Conservation (phyloP, 92 coral and sea anemone species). For the Heteractis magnifica region DNA sequence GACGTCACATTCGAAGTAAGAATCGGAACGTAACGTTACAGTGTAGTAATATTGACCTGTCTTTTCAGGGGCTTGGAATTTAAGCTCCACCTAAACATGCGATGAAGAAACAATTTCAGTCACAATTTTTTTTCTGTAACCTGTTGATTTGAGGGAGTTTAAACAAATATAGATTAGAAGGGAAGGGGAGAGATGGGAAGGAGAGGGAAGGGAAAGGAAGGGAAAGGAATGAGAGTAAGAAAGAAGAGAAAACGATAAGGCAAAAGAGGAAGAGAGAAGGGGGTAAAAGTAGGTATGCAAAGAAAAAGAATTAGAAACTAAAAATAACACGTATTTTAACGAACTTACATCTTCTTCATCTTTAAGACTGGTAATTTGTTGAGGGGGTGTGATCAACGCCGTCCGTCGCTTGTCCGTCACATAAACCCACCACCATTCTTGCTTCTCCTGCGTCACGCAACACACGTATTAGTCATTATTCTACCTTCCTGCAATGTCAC, state of each 20-base stretch:
- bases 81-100: conserved; percentile 69
- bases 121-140: background rate
- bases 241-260: no score
- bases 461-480: background rate
- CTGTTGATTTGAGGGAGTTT: background rate
- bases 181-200: background rate
- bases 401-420: conserved; percentile 80
- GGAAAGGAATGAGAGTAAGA: background rate
- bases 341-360: conserved; percentile 82
- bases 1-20: conserved; percentile 83
- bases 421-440: conserved; percentile 99
- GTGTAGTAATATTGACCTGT: conserved; percentile 77
- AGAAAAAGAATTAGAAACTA: background rate
- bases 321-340: background rate
- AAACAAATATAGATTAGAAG: no score
- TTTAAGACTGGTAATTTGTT: conserved; percentile 71
- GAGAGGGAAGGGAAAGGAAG: no score
- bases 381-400: conserved; percentile 74
- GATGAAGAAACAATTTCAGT: background rate
- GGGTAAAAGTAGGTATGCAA: background rate
- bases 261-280: no score
- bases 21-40: conserved; percentile 83
- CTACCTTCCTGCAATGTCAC: no score
- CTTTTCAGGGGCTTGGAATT: conserved; percentile 91
- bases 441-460: conserved; percentile 72